Conservation (phyloP, 2,888 invertebrate genomes). For the Drosophila tanythrix region DNA sequence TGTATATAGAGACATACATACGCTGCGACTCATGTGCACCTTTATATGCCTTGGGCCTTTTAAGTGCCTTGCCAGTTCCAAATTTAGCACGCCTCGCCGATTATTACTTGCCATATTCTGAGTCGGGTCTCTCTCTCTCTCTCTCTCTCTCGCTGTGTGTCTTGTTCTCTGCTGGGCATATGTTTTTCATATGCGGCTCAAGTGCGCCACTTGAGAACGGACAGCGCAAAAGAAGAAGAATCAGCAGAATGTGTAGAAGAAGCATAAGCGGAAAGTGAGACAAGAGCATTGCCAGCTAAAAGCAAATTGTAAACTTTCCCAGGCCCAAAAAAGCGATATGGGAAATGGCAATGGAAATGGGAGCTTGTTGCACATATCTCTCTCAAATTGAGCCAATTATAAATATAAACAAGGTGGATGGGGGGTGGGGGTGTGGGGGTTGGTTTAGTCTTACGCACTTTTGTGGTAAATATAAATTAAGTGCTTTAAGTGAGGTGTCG, state of each 20-base stretch:
- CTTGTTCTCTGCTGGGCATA: slow-evolving; percentile 40
- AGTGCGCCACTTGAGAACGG: slow-evolving; percentile 68
- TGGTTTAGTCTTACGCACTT: not conserved
- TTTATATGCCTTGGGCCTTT: slow-evolving; percentile 31
- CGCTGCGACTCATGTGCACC: slow-evolving; percentile 8
- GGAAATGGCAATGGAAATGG: slow-evolving; percentile 3
- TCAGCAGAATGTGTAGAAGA: not conserved
- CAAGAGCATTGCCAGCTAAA: slow-evolving; percentile 24
- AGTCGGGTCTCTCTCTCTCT: slow-evolving; percentile 32
- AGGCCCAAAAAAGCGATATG: slow-evolving; percentile 18
- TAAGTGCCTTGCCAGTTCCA: slow-evolving; percentile 60
- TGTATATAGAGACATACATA: not conserved
- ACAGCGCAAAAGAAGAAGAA: slow-evolving; percentile 3
- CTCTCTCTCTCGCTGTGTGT: not conserved
- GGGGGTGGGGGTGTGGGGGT: fast-evolving
- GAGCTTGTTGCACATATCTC: not conserved
- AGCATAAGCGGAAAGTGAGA: not conserved
- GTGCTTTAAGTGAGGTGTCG: slow-evolving; percentile 40
- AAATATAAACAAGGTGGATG: slow-evolving; percentile 38
- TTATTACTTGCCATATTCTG: slow-evolving; percentile 60
- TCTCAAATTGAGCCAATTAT: slow-evolving; percentile 45
- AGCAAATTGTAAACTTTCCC: slow-evolving; percentile 48
- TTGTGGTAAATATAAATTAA: slow-evolving; percentile 25
- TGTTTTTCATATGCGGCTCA: slow-evolving; percentile 73
- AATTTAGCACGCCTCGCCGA: slow-evolving; percentile 69